These are phyloP conservation scores for Mus pahari DNA, from an alignment of 2,113 vertebrate species.

Conservation along the genomic window DNA sequence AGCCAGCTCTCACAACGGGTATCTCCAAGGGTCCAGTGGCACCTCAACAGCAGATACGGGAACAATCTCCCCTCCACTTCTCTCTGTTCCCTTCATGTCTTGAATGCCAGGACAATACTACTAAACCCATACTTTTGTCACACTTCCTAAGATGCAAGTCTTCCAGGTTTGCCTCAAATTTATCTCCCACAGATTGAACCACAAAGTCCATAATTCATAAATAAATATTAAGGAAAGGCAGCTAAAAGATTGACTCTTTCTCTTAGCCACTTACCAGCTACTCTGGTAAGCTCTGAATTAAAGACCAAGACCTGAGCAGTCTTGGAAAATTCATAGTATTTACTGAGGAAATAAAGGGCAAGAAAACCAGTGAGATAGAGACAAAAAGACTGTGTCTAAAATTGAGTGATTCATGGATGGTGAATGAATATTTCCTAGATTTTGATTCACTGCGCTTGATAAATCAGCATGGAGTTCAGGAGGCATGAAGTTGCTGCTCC, in stretches of 20 bases:
- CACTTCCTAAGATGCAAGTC: background rate
- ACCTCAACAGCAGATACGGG: background rate
- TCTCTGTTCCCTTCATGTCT: background rate
- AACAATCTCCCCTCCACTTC: background rate
- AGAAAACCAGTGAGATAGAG: background rate
- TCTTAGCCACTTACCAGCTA: background rate
- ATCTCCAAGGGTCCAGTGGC: background rate
- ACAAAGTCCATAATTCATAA: background rate
- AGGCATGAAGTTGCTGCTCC: background rate
- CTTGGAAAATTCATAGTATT: background rate
- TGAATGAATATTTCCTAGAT: background rate
- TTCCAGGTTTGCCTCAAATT: slow-evolving; percentile 9
- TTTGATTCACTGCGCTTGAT: background rate
- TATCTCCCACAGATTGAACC: background rate
- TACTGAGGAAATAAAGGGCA: background rate
- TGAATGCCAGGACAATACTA: background rate
- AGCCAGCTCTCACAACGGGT: background rate
- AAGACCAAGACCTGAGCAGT: background rate
- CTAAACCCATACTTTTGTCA: background rate
- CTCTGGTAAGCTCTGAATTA: background rate
- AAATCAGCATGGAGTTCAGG: background rate
- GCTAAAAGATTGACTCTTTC: background rate
- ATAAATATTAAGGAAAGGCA: background rate
- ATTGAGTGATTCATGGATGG: too few relatives aligned
- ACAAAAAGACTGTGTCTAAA: background rate